phyloP scores from a whole-genome alignment of 2,888 invertebrate genomes.

The Trichogramma evanescens region DNA sequence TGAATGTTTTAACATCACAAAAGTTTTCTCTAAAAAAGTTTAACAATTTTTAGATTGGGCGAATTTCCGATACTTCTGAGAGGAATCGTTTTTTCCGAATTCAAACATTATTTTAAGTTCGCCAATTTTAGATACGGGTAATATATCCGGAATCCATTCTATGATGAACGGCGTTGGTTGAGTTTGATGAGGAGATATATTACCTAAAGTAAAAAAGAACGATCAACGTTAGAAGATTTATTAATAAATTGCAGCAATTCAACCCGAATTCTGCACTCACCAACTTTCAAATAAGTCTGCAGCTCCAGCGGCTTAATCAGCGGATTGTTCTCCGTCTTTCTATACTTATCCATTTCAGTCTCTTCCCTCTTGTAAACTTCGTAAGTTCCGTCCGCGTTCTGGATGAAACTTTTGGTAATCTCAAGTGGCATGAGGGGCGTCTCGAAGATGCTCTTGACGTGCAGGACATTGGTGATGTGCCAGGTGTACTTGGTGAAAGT shows the following conservation, averaged over 20 bases:
- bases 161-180: conserved; percentile 63
- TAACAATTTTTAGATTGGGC: conserved; percentile 34
- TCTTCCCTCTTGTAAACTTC: conserved; percentile 47
- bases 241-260: not conserved
- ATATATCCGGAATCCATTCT: conserved; percentile 70
- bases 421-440: conserved; percentile 58
- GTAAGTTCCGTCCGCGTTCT: conserved; percentile 57
- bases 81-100: conserved; percentile 56
- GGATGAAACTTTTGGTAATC: conserved; percentile 58
- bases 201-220: conserved; percentile 40
- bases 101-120: conserved; percentile 66
- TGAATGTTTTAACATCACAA: not conserved
- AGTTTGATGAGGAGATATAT: conserved; percentile 50
- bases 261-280: conserved; percentile 42
- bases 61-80: conserved; percentile 34
- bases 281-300: conserved; percentile 60
- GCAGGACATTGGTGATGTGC: conserved; percentile 64
- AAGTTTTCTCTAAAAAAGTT: conserved; percentile 1
- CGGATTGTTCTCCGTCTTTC: conserved; percentile 43
- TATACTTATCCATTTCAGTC: conserved; percentile 42
- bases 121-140: conserved; percentile 63
- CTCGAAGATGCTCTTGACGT: conserved; percentile 68
- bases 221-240: not conserved
- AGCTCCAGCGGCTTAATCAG: conserved; percentile 55
- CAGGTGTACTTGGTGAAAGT: conserved; percentile 65